Evolutionary conservation across 2,888 invertebrate species (phyloP).

Genomic region (Dryocosmus kuriphilus): DNA sequence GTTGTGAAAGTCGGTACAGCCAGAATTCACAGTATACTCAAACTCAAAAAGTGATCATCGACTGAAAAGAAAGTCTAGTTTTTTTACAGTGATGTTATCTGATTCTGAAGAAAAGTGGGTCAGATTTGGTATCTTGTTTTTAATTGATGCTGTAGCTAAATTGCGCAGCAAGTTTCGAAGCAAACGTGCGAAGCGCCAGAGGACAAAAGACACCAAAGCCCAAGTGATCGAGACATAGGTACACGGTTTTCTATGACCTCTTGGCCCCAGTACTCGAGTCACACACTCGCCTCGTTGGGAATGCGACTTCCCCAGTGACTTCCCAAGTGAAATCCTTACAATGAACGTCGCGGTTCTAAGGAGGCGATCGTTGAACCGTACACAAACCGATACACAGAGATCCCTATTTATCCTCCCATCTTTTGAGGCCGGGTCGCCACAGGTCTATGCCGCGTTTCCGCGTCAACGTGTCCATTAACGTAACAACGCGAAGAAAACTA

Average conservation of each 20-base stretch:
- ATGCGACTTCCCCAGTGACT: constrained; percentile 33
- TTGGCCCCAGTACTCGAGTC: constrained; percentile 27
- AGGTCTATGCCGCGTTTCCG: constrained; percentile 51
- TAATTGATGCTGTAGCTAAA: constrained; percentile 8
- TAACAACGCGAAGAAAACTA: constrained; percentile 62
- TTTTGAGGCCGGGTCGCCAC: constrained; percentile 48
- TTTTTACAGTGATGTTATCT: background rate
- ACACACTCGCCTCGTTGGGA: constrained; percentile 33
- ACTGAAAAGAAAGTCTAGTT: background rate
- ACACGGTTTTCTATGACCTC: constrained; percentile 38
- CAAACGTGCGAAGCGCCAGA: constrained; percentile 18
- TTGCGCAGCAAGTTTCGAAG: constrained; percentile 5
- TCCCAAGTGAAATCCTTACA: constrained; percentile 29
- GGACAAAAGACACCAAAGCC: constrained; percentile 38
- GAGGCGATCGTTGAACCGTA: constrained; percentile 32
- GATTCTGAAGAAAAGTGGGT: constrained; percentile 7
- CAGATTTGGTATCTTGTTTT: constrained; percentile 20
- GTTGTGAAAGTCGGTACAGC: constrained; percentile 24
- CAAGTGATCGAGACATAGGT: constrained; percentile 35
- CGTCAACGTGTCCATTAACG: constrained; percentile 65
- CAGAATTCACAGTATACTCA: background rate
- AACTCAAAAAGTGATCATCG: background rate
- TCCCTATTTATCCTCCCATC: constrained; percentile 47
- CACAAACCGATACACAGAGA: constrained; percentile 22
- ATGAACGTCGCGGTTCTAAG: constrained; percentile 38